Percentiles rank a stretch among this genome's conserved stretches.
These are phyloP conservation scores for Anoplius nigerrimus DNA, from an alignment of 2,888 invertebrate species.

Conservation along the genomic window DNA sequence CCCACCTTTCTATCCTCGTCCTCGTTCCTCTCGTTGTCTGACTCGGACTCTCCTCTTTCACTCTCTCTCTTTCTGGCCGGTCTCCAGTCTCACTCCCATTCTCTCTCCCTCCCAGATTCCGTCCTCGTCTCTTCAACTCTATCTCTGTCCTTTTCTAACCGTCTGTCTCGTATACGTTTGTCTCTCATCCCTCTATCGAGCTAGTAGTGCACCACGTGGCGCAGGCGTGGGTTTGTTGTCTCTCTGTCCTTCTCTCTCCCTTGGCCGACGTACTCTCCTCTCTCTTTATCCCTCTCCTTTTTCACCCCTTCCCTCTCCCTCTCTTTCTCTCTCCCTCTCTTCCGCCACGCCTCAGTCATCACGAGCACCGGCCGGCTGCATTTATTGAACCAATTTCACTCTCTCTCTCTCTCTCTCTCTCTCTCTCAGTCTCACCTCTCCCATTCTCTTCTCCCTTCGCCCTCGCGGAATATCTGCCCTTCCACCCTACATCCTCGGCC, in stretches of 20 bases:
- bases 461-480: neutral
- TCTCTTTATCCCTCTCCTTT: conserved; percentile 15
- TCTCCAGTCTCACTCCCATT: too few species aligned
- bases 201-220: conserved; percentile 60
- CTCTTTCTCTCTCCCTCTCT: conserved; percentile 16
- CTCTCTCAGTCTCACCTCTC: conserved; percentile 14
- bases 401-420: conserved; percentile 2
- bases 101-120: neutral
- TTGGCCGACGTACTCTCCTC: neutral
- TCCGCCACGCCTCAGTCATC: conserved; percentile 18
- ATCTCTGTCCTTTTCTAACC: neutral
- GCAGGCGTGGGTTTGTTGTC: conserved; percentile 68
- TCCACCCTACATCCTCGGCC: too few species aligned
- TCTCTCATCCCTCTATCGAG: conserved; percentile 11
- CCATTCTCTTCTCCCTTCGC: conserved; percentile 10
- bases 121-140: neutral
- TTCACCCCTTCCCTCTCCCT: conserved; percentile 16
- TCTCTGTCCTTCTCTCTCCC: conserved; percentile 47
- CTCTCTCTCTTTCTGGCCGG: too few species aligned
- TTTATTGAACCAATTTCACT: conserved; percentile 14
- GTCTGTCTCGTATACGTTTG: too few species aligned
- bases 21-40: conserved; percentile 13
- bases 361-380: conserved; percentile 7
- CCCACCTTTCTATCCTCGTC: conserved; percentile 6
- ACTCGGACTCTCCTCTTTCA: conserved; percentile 23